These are phyloP conservation scores for Misgurnus mizolepis DNA, from an alignment of 2,113 vertebrate species.

Conservation along the genomic window DNA sequence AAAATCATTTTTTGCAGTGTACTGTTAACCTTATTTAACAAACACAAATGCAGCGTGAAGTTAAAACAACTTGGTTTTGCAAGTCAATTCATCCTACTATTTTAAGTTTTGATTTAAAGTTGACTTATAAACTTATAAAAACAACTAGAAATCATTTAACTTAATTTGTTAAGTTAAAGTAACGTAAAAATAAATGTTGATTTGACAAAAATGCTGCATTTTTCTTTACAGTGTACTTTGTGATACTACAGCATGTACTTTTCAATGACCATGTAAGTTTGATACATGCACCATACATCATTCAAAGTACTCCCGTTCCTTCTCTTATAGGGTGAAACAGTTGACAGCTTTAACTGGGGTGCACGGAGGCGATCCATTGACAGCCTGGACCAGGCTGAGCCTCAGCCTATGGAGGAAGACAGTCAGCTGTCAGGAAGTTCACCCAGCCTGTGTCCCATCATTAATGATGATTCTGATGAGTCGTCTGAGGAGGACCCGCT, in stretches of 20 bases:
- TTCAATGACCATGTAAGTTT: neutral
- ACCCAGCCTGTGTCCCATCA: constrained; percentile 83
- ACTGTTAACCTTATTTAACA: neutral
- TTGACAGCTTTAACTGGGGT: constrained; percentile 98
- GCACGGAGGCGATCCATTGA: constrained; percentile 91
- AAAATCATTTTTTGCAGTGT: too few species aligned
- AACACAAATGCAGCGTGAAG: neutral
- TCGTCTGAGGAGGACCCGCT: constrained; percentile 94
- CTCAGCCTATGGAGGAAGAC: constrained; percentile 84
- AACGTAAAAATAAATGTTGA: too few species aligned
- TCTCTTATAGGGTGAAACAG: constrained; percentile 88
- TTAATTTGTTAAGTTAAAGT: too few species aligned
- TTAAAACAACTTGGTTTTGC: too few species aligned
- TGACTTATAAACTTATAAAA: too few species aligned
- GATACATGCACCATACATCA: neutral
- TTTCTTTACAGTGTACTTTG: neutral
- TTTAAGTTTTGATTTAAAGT: too few species aligned
- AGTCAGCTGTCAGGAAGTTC: constrained; percentile 85
- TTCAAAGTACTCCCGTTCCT: constrained; percentile 20
- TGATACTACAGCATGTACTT: neutral
- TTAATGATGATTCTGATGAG: constrained; percentile 88
- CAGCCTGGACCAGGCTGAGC: constrained; percentile 88
- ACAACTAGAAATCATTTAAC: too few species aligned
- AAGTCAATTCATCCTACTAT: too few species aligned
- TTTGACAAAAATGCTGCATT: too few species aligned